Base-by-base conservation (phyloP, 2,888 invertebrate species). In the Graphium colonna region DNA sequence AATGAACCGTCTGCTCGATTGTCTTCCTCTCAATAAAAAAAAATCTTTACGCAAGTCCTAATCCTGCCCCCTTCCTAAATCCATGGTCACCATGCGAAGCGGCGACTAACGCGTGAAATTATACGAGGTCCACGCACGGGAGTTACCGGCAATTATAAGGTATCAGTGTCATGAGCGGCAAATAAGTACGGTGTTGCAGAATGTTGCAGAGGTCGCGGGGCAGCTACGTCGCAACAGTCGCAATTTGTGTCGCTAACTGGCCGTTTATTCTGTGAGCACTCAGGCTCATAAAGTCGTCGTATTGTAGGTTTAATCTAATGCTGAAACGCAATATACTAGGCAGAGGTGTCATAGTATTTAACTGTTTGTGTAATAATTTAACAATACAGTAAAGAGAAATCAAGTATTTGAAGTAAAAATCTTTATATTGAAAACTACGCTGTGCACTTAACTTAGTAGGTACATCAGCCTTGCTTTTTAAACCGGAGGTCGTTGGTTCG, bases 41-140 rank as follows among this genome's bases (percentile, higher is more conserved):
- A n/a, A n/a, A n/a, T n/a, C n/a, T n/a, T n/a, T n/a, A n/a, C n/a
- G n/a, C n/a, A n/a, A n/a, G n/a, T n/a, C n/a, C n/a, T n/a, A 36
- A 7, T 13, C 26, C 28, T 44, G 28, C 39, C 9, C 12, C 12
- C 10, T 4, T 9, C 8, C 16, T n/a, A n/a, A 3, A 41, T 13
- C 15, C 8, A 40, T 46, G 52, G 45, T 16, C 33, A 41, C 41
- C 41, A 12, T 47, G 40, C 12, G 26, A 9, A 10, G 26, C 33
- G 46, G 15, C 45, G 40, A 46, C 52, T 52, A 52, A 52, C 46
- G 42, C 52, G 52, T 52, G 52, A 52, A 52, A 47, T 52, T 52
- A 52, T 47, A 41, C 10, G 44, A 39, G 16, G 39, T 51, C 51
- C 51, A 39, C 33, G 40, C 41, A 46, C 40, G 16, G 46, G 46